A percentile compares a stretch with the other conserved stretches of the same genome.
Evolutionary conservation across 2,888 invertebrate species (phyloP).

Genomic region (Gonocerus acuteangulatus): DNA sequence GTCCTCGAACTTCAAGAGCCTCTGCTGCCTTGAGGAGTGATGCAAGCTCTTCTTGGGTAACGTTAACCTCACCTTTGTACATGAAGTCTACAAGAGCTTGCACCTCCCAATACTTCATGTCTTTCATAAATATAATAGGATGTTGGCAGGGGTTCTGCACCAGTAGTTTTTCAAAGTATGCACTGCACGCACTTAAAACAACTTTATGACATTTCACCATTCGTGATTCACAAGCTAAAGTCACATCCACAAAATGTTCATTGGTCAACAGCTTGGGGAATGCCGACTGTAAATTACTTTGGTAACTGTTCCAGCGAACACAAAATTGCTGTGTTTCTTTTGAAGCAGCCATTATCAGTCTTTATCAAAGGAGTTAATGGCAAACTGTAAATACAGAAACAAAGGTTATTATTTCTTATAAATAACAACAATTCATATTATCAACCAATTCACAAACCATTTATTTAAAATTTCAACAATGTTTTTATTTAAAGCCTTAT

Average conservation of each 20-base stretch:
- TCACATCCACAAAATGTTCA: slow-evolving; percentile 83
- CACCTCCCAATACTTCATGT: slow-evolving; percentile 75
- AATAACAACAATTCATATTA: not conserved
- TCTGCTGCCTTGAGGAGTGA: slow-evolving; percentile 76
- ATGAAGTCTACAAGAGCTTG: slow-evolving; percentile 81
- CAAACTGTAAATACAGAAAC: slow-evolving; percentile 17
- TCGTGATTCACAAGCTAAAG: slow-evolving; percentile 77
- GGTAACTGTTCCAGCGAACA: slow-evolving; percentile 75
- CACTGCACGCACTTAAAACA: slow-evolving; percentile 75
- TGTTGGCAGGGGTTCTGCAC: slow-evolving; percentile 80
- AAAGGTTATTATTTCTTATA: slow-evolving; percentile 4
- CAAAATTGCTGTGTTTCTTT: slow-evolving; percentile 36
- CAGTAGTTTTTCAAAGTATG: slow-evolving; percentile 70
- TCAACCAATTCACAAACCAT: not conserved
- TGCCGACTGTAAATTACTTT: slow-evolving; percentile 67
- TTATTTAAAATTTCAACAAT: too few species aligned
- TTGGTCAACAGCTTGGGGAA: slow-evolving; percentile 66
- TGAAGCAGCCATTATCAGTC: slow-evolving; percentile 30
- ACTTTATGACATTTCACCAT: slow-evolving; percentile 81
- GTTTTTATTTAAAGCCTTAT: not conserved
- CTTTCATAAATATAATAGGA: slow-evolving; percentile 75
- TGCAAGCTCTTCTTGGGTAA: slow-evolving; percentile 73
- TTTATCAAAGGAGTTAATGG: slow-evolving; percentile 19
- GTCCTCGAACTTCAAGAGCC: slow-evolving; percentile 70
- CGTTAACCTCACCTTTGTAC: slow-evolving; percentile 85